Evolutionary conservation across 1,140 invertebrate genomes (phyloP).

Genomic region (Drosophila asahinai): DNA sequence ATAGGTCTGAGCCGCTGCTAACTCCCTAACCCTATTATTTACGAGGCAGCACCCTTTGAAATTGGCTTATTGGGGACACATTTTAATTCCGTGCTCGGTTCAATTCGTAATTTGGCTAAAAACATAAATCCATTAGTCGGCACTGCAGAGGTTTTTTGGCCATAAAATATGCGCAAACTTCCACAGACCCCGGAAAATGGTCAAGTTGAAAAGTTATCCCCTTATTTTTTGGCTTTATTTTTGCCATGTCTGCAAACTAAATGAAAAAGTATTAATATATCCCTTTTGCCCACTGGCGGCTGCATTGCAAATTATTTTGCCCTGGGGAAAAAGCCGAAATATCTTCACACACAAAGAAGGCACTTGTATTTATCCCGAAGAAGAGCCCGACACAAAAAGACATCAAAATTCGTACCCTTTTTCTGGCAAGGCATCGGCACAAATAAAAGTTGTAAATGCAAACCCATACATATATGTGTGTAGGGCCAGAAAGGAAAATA

Average conservation of each 20-base stretch:
- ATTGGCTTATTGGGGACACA: conserved; percentile 59
- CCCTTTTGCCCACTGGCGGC: conserved; percentile 50
- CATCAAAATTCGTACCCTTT: conserved; percentile 71
- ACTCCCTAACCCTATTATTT: conserved; percentile 48
- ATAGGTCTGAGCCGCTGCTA: conserved; percentile 29
- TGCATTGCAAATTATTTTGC: conserved; percentile 69
- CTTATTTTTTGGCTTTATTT: neutral
- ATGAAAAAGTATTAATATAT: conserved; percentile 81
- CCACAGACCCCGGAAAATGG: conserved; percentile 49
- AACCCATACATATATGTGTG: neutral
- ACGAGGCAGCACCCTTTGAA: conserved; percentile 25
- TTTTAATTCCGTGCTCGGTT: conserved; percentile 52
- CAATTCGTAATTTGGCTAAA: conserved; percentile 52
- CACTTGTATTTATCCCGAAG: conserved; percentile 25
- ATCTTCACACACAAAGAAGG: conserved; percentile 37
- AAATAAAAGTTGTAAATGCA: conserved; percentile 67
- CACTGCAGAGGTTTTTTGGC: conserved; percentile 13
- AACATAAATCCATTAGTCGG: conserved; percentile 66
- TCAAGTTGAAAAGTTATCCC: conserved; percentile 66
- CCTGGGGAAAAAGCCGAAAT: conserved; percentile 54
- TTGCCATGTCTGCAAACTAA: conserved; percentile 57
- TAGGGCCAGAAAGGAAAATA: conserved; percentile 15
- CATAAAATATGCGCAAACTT: conserved; percentile 75
- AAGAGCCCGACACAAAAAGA: conserved; percentile 39
- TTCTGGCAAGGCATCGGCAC: conserved; percentile 29